Conservation (phyloP, 1,140 invertebrate species). For the Eumeta japonica region DNA sequence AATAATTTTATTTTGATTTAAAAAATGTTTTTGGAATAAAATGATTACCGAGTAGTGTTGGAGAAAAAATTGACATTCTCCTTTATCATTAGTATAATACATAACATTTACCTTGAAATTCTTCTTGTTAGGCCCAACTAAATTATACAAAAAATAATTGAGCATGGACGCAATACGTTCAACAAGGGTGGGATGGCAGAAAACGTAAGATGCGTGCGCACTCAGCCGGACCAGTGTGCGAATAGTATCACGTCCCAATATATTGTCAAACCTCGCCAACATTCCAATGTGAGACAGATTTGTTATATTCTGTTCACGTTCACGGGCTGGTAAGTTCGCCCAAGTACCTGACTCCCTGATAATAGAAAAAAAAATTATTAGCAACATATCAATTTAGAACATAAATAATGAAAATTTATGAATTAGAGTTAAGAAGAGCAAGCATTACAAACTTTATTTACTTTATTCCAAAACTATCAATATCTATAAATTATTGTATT, state of each 20-base stretch:
- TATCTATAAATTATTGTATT: too few relatives aligned
- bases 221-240: slow-evolving; percentile 81
- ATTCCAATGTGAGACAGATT: slow-evolving; percentile 79
- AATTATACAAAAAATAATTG: slow-evolving; percentile 89
- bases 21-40: too few relatives aligned
- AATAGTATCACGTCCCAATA: slow-evolving; percentile 87
- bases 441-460: neutral
- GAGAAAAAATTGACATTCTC: neutral
- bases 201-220: slow-evolving; percentile 80
- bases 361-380: neutral
- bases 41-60: too few relatives aligned
- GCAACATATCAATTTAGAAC: neutral
- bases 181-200: slow-evolving; percentile 88
- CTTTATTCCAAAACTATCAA: too few relatives aligned
- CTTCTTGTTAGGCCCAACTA: slow-evolving; percentile 85
- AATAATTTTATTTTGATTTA: too few relatives aligned
- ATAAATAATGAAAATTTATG: neutral
- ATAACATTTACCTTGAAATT: slow-evolving; percentile 89
- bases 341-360: slow-evolving; percentile 76
- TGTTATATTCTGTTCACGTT: slow-evolving; percentile 74
- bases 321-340: slow-evolving; percentile 66
- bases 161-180: slow-evolving; percentile 92
- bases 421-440: neutral
- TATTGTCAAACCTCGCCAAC: slow-evolving; percentile 89
- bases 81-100: too few relatives aligned